Evolutionary conservation across 2,113 vertebrate genomes (phyloP).

Genomic region (Leptobrachium ailaonicum): DNA sequence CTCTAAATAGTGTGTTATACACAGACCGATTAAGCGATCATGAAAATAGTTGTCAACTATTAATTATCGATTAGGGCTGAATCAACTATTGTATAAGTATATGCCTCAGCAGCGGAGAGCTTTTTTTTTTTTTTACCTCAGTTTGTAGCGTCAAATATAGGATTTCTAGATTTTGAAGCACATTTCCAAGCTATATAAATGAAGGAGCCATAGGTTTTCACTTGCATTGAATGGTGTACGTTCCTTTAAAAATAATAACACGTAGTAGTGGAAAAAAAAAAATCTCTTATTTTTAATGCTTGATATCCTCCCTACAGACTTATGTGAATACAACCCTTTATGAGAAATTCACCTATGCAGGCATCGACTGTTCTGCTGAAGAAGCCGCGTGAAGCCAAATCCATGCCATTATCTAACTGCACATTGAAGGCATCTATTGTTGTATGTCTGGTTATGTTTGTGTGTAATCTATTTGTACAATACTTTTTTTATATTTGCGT

Average conservation of each 20-base stretch:
- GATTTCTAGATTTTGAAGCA: no score
- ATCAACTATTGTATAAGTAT: no score
- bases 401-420: background rate
- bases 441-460: slow-evolving; percentile 47
- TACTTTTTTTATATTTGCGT: slow-evolving; percentile 41
- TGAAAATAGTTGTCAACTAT: no score
- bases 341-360: slow-evolving; percentile 86
- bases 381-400: slow-evolving; percentile 72
- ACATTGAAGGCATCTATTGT: slow-evolving; percentile 32
- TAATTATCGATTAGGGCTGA: no score
- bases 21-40: no score
- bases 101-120: no score
- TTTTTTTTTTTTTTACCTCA: no score
- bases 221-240: no score
- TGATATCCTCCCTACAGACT: slow-evolving; percentile 64
- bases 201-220: background rate
- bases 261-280: background rate
- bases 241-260: background rate
- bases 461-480: slow-evolving; percentile 52
- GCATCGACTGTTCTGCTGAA: slow-evolving; percentile 87
- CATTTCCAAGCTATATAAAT: no score
- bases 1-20: no score
- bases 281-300: background rate
- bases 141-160: no score
- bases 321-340: slow-evolving; percentile 88